Base-by-base conservation (phyloP, 2,888 invertebrate genomes). In the Chymomyza amoena region DNA sequence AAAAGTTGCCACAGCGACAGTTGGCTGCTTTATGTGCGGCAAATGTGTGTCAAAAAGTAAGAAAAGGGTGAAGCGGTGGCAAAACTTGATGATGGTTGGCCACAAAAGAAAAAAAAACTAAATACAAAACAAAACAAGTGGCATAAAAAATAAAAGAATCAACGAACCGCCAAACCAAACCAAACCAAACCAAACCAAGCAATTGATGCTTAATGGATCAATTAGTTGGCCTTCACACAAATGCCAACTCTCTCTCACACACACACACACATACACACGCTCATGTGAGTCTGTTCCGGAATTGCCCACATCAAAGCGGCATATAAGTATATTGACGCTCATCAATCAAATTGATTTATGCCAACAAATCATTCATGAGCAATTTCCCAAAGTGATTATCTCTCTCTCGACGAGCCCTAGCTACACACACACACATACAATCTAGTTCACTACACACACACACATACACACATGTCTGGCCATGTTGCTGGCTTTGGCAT, bases 341-440 rank as follows among this genome's bases (percentile, higher is more conserved):
- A 81, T 88, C 88, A 88, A 88, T 89, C 87, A 87, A 84, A 86
- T 84, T 87, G 89, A 89, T 87, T 88, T 89, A 89, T 88, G 81
- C 84, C 87, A 83, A 79, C 87, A 87, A 87, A 88, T 89, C 88
- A 87, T 89, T 84, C 84, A 86, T 87, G 88, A 84, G 81, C 86
- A 87, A 88, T 89, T 89, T 86, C 80, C 81, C 85, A 88, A 88
- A 88, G 87, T 87, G 88, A 89, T 88, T 88, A 87, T 87, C 86
- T 84, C 84, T 84, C 81, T 84, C 84, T 84, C 81, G 76, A 79
- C 77, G 75, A 80, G 83, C 60, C 65, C 51, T 68, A 45, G 66
- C 65, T 16, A 20, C 32, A 52, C n/a, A n/a, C 50, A 15, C 32
- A 32, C 32, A 32, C 32, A 32, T 6, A 32, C 32, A 45, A n/a